Base-by-base conservation (phyloP, 2,888 invertebrate species). In the Polietes domitor region DNA sequence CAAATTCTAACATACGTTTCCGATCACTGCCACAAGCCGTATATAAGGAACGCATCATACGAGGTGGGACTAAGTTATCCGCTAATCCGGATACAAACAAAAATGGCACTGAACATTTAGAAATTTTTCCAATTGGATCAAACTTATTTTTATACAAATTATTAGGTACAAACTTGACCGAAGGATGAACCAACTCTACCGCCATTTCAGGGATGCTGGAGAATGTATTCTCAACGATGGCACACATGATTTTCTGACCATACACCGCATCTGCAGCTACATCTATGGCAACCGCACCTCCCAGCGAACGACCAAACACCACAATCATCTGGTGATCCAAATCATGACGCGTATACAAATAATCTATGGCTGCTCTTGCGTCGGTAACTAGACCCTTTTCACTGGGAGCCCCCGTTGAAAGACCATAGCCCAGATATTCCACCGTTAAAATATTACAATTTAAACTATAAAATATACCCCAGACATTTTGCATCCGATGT, bases 381-480 rank as follows among this genome's bases (percentile, higher is more conserved):
- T 99, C 99, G 90, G 94, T 94, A 88, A 96, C 97, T 1, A 99
- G 92, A 3, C 98, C 98, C 87, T 94, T 94, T 92, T 99, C 98
- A 1, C 96, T 96, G 0, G 98, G 98, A 15, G 94, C 93, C 0
- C 98, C 98, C 88, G 97, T 96, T 6, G 98, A 98, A 26, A 97
- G 93, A 0, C 99, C 98, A 93, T 98, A 99, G 0, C 98, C 99
- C 87, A 98, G 94, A 90, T 98, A 99, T 90, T 99, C 99, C n/a
- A 98, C 94, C 94, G 98, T 94, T 65, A 98, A 92, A 86, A 98
- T 94, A 91, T 99, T 98, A 87, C 97, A 96, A 86, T 95, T 95
- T 75, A 97, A 93, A 89, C 96, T 95, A 88, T 96, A 95, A 91
- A 96, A 97, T 80, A 98, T 93, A 4, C 96, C 97, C 86, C 95